Evolutionary conservation across 2,113 vertebrate species (phyloP).

Genomic region (Apteryx mantelli): DNA sequence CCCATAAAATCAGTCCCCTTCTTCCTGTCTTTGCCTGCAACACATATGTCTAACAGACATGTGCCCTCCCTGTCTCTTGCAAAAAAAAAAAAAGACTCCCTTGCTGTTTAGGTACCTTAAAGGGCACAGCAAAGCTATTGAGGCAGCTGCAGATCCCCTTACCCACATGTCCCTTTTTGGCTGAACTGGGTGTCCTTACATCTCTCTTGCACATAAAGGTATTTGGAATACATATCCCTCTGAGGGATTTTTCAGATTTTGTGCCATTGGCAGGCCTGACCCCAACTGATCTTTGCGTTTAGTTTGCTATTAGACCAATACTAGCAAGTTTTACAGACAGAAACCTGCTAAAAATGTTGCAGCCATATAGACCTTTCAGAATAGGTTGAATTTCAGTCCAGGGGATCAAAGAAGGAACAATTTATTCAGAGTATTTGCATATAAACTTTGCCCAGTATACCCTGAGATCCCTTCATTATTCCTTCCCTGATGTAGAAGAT

Average conservation of each 20-base stretch:
- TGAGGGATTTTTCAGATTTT: neutral
- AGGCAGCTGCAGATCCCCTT: neutral
- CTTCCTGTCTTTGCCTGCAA: neutral
- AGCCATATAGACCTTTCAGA: neutral
- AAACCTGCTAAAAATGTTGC: neutral
- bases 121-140: neutral
- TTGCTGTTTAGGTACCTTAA: neutral
- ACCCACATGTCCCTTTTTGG: neutral
- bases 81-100: neutral
- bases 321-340: fast-evolving
- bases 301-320: neutral
- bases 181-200: neutral
- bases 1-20: neutral
- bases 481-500: neutral
- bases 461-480: neutral
- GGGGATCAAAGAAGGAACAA: neutral
- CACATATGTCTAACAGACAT: neutral
- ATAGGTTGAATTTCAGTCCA: neutral
- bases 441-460: neutral
- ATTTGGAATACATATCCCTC: neutral
- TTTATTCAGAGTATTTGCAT: neutral
- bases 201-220: neutral
- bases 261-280: neutral
- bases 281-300: neutral
- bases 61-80: neutral